These are phyloP conservation scores for Eutolmus rufibarbis DNA, from an alignment of 2,888 invertebrate species.

Conservation along the genomic window DNA sequence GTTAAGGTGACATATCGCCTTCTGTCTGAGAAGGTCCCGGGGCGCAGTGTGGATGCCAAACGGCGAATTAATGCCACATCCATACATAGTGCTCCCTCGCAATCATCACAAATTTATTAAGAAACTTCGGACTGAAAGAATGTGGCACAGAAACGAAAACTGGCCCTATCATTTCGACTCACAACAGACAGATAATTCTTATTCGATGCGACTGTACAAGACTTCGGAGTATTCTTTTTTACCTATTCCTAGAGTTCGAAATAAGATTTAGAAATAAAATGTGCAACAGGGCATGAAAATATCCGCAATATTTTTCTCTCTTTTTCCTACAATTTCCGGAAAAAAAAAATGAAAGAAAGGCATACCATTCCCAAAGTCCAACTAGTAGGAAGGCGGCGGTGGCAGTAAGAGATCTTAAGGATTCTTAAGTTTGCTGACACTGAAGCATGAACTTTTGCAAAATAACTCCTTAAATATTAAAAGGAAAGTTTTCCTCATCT, in stretches of 20 bases:
- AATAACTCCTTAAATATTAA: background rate
- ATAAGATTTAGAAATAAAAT: background rate
- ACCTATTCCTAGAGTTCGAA: background rate
- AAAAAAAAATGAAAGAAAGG: background rate
- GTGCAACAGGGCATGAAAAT: background rate
- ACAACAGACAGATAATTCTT: background rate
- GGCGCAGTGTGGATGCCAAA: background rate
- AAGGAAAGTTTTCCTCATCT: background rate
- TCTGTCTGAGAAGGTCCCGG: background rate
- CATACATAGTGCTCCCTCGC: background rate
- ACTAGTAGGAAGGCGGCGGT: background rate
- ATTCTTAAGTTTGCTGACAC: background rate
- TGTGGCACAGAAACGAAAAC: background rate
- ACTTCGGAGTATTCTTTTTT: background rate
- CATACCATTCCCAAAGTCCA: background rate
- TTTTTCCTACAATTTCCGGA: background rate
- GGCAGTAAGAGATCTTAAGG: background rate
- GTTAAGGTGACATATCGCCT: slow-evolving; percentile 36
- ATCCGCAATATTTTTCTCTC: background rate
- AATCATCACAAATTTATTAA: slow-evolving; percentile 34
- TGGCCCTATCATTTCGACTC: no score
- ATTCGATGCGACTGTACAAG: background rate
- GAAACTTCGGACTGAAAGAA: background rate
- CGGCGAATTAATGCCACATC: slow-evolving; percentile 8
- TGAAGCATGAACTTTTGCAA: background rate